phyloP scores from a whole-genome alignment of 2,888 invertebrate genomes.

The Morpho deidamia region DNA sequence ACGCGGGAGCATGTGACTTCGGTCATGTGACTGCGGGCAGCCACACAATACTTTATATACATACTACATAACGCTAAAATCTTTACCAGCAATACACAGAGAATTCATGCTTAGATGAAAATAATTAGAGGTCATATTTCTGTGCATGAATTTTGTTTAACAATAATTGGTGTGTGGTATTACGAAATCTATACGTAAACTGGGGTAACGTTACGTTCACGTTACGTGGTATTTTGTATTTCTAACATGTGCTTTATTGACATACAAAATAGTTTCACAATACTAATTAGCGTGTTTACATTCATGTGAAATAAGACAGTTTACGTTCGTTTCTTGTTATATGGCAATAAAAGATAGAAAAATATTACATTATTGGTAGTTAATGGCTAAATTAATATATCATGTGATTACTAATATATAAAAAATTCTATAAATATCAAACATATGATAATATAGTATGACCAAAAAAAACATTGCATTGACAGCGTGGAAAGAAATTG shows the following conservation, averaged over 20 bases:
- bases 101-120: neutral
- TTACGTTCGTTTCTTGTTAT: conserved; percentile 4
- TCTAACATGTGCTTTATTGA: conserved; percentile 44
- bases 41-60: conserved; percentile 10
- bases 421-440: too few species aligned
- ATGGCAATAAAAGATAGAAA: neutral
- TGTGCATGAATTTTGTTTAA: neutral
- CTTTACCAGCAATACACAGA: neutral
- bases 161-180: conserved; percentile 23
- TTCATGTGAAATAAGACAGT: conserved; percentile 24
- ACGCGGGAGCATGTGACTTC: conserved; percentile 44
- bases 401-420: too few species aligned
- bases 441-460: too few species aligned
- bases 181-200: conserved; percentile 48
- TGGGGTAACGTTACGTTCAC: conserved; percentile 39
- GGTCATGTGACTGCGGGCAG: conserved; percentile 45
- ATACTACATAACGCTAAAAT: neutral
- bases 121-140: conserved; percentile 1
- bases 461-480: too few species aligned
- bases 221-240: conserved; percentile 47
- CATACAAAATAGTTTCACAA: conserved; percentile 45
- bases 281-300: conserved; percentile 38
- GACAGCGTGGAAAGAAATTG: too few species aligned
- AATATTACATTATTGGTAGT: neutral
- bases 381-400: neutral